Evolutionary conservation across 1,140 invertebrate genomes (phyloP), one percentile per base, ranked within the genome.

Genomic region (Drosophila bocki): DNA sequence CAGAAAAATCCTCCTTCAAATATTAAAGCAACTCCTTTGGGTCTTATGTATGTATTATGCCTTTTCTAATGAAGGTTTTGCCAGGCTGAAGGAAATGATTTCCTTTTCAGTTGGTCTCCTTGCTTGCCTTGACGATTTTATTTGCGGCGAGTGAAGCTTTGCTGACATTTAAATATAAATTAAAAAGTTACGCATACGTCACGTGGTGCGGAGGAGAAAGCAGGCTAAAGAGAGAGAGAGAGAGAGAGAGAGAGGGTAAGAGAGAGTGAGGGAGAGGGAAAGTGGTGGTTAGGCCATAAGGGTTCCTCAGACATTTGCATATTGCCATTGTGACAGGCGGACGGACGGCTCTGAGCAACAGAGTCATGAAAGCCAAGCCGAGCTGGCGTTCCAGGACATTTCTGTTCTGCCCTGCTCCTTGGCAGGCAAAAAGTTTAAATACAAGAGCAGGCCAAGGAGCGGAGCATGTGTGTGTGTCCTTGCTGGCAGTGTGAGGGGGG

Each of bases 131-230:
- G 35, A n/a, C 9, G 19, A 60, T 60, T 13, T 42, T n/a, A 68
- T 69, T 69, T 72, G 70, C 47, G 57, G 48, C 48, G 48, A 53
- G 13, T 41, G 32, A 71, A 35, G 54, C 51, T 72, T 50, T 69
- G 84, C 37, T 75, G 63, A 64, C 84, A 83, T 88, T 87, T 78
- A 80, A 87, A 87, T 87, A 80, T 83, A 87, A 88, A 87, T 87
- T 77, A 88, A 83, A 87, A 87, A 80, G 80, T 82, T 88, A 78
- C 84, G 61, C 80, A 83, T 82, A 67, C 74, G 72, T 35, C 74
- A 76, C 41, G 45, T 51, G 35, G 68, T 41, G 57, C 39, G 22
- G n/a, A 33, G 17, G 19, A 12, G 58, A 29, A 29, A 29, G 26
- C 5, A 29, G 11, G n/a, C 22, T 22, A 22, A 22, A 19, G 37